Conservation (phyloP, 2,797 vertebrate species). For the Falco novaeseelandiae region DNA sequence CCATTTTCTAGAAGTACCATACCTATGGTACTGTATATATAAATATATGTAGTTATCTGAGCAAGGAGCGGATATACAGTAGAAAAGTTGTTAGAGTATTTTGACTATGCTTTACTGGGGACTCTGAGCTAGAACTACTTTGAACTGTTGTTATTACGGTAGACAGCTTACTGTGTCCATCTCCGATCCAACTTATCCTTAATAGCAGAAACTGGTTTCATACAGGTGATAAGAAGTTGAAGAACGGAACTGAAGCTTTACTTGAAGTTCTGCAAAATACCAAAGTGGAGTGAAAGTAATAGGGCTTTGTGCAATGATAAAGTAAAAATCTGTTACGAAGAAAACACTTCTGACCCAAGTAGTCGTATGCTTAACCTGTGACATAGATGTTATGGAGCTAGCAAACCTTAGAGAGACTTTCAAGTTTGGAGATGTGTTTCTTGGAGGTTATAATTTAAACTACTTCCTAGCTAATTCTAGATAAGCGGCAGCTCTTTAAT, state of each 20-base stretch:
- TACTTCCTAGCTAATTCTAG: constrained; percentile 80
- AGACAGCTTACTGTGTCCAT: constrained; percentile 48
- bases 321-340: constrained; percentile 69
- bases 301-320: constrained; percentile 79
- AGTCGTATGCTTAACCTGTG: constrained; percentile 69
- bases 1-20: constrained; percentile 65
- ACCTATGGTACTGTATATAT: constrained; percentile 26
- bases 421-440: constrained; percentile 57
- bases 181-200: constrained; percentile 59
- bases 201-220: constrained; percentile 49
- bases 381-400: constrained; percentile 63
- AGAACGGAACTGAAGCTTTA: constrained; percentile 72
- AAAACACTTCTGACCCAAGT: constrained; percentile 64
- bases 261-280: constrained; percentile 76
- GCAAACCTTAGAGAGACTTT: constrained; percentile 65
- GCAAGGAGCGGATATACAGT: constrained; percentile 10
- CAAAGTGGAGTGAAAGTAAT: constrained; percentile 67
- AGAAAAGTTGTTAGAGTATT: constrained; percentile 52
- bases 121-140: constrained; percentile 58
- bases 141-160: constrained; percentile 34
- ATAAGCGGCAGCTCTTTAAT: constrained; percentile 80
- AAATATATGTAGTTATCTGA: constrained; percentile 22
- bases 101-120: constrained; percentile 62
- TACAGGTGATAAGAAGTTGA: constrained; percentile 74
- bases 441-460: constrained; percentile 67